phyloP scores from a whole-genome alignment of 2,113 vertebrate species.

The Erpornis zantholeuca region DNA sequence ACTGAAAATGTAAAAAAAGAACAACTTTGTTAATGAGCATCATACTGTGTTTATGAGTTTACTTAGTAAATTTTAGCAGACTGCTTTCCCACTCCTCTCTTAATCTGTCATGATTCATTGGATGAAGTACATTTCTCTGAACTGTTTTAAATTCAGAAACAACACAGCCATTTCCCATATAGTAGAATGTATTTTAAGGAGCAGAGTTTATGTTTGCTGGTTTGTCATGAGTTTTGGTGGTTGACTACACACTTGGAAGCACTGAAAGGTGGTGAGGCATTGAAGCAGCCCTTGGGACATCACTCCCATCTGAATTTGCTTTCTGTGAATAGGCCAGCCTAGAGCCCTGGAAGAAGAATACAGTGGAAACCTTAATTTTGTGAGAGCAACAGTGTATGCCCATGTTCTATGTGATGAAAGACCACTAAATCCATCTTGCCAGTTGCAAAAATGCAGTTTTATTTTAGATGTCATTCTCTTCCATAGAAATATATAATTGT shows the following conservation, averaged over 20 bases:
- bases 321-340: not conserved
- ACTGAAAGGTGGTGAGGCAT: not conserved
- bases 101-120: not conserved
- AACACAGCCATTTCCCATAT: not conserved
- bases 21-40: not conserved
- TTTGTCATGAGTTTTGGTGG: not conserved
- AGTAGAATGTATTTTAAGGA: not conserved
- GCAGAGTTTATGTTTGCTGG: not conserved
- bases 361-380: not conserved
- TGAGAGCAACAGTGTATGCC: not conserved
- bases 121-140: not conserved
- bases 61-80: not conserved
- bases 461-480: not conserved
- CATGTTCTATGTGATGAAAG: not conserved
- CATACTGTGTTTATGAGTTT: not conserved
- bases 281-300: not conserved
- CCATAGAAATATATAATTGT: not conserved
- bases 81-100: not conserved
- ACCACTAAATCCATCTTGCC: not conserved
- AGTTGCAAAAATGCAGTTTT: not conserved
- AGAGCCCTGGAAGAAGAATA: not conserved
- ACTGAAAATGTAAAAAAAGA: not conserved
- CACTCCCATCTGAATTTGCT: not conserved
- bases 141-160: not conserved
- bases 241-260: not conserved